These are phyloP conservation scores for Micronisus gabar DNA, from an alignment of 2,113 vertebrate species.

Conservation along the genomic window DNA sequence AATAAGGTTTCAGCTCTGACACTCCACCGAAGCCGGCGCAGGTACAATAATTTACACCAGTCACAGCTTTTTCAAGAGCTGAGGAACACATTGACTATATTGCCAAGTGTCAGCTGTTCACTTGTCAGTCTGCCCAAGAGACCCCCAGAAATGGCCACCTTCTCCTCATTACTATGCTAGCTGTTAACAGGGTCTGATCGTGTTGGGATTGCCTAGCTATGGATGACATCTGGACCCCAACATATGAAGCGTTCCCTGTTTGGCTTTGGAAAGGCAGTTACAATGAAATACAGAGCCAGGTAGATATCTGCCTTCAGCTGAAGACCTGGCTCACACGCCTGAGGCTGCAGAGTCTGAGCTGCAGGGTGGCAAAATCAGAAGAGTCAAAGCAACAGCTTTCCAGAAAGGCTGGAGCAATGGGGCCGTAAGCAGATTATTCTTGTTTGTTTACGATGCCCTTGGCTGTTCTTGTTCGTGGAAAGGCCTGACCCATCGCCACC, in stretches of 20 bases:
- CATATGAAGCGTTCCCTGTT: neutral
- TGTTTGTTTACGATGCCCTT: neutral
- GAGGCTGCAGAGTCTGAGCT: neutral
- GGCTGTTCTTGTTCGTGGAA: neutral
- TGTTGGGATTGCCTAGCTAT: neutral
- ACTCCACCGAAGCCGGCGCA: neutral
- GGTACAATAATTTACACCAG: neutral
- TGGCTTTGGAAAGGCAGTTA: neutral
- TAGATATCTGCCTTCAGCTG: neutral
- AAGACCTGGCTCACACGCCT: neutral
- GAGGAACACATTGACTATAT: neutral
- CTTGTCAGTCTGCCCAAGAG: neutral
- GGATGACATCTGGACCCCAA: neutral
- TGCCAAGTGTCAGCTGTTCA: neutral
- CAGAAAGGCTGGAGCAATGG: neutral
- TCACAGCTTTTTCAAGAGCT: neutral
- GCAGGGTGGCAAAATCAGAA: neutral
- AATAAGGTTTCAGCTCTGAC: neutral
- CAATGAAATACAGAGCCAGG: neutral
- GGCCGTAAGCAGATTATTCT: neutral
- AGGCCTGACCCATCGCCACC: neutral
- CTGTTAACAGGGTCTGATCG: rapidly evolving
- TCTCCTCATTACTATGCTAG: neutral
- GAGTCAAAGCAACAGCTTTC: neutral
- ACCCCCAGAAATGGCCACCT: neutral